A percentile compares a stretch with the other conserved stretches of the same genome.
Evolutionary conservation across 1,140 invertebrate genomes (phyloP).

Genomic region (Hycleus phaleratus): DNA sequence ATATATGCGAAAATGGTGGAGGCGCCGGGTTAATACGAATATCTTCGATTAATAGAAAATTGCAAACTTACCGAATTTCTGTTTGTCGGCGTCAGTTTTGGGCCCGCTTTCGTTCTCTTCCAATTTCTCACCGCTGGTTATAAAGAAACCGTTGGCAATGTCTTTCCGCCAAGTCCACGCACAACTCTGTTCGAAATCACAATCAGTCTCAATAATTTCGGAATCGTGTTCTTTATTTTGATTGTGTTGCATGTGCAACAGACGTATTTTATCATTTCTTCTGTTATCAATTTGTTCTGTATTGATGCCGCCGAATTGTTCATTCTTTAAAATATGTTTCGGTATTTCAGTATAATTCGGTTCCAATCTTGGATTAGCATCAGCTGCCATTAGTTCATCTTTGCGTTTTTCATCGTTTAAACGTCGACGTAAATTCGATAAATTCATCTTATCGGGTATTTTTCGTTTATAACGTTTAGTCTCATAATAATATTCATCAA

Average conservation of each 20-base stretch:
- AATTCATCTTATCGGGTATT: constrained; percentile 5
- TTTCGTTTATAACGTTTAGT: constrained; percentile 17
- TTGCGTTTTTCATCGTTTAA: constrained; percentile 24
- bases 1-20: too few species aligned
- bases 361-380: constrained; percentile 27
- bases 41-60: too few species aligned
- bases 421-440: constrained; percentile 1
- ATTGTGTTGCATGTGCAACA: constrained; percentile 21
- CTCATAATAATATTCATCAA: constrained; percentile 13
- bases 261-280: constrained; percentile 24
- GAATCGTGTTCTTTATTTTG: constrained; percentile 16
- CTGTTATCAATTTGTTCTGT: constrained; percentile 24
- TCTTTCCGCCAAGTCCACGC: constrained; percentile 38
- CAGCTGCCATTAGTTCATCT: constrained; percentile 24
- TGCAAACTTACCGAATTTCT: constrained; percentile 24
- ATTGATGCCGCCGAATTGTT: constrained; percentile 19
- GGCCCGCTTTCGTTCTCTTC: constrained; percentile 28
- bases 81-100: constrained; percentile 27
- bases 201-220: constrained; percentile 23
- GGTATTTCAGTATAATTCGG: constrained; percentile 19
- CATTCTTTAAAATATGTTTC: not conserved
- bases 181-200: constrained; percentile 37
- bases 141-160: constrained; percentile 33
- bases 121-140: constrained; percentile 24
- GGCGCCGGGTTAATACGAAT: too few species aligned